phyloP scores from a whole-genome alignment of 2,113 vertebrate genomes.

The Aramus guarauna region DNA sequence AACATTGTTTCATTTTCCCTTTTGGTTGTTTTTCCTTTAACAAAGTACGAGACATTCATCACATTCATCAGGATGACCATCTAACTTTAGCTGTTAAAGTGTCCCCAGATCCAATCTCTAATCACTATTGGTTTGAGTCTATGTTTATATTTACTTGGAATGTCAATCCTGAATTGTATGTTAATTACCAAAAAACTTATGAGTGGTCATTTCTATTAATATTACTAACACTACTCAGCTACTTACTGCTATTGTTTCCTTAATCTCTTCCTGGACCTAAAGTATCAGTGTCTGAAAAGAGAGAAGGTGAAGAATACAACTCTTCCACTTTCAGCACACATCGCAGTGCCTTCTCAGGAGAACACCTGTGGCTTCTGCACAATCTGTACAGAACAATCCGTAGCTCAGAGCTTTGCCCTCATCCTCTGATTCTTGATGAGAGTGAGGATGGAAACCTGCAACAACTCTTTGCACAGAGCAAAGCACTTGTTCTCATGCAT shows the following conservation, averaged over 20 bases:
- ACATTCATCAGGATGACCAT: background rate
- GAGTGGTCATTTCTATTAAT: background rate
- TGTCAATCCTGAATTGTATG: background rate
- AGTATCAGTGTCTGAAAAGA: background rate
- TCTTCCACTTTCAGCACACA: background rate
- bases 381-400: background rate
- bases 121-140: background rate
- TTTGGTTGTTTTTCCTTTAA: background rate
- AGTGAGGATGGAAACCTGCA: background rate
- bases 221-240: background rate
- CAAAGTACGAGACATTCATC: background rate
- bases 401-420: background rate
- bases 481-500: background rate
- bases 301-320: background rate
- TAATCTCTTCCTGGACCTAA: background rate
- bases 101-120: background rate
- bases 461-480: background rate
- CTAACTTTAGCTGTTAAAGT: background rate
- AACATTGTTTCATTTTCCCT: background rate
- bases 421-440: background rate
- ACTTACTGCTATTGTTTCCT: background rate
- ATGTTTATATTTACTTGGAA: background rate
- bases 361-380: background rate
- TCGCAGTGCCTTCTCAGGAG: background rate
- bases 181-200: background rate